phyloP scores from a whole-genome alignment of 2,888 invertebrate species.

The Dendrolimus houi region DNA sequence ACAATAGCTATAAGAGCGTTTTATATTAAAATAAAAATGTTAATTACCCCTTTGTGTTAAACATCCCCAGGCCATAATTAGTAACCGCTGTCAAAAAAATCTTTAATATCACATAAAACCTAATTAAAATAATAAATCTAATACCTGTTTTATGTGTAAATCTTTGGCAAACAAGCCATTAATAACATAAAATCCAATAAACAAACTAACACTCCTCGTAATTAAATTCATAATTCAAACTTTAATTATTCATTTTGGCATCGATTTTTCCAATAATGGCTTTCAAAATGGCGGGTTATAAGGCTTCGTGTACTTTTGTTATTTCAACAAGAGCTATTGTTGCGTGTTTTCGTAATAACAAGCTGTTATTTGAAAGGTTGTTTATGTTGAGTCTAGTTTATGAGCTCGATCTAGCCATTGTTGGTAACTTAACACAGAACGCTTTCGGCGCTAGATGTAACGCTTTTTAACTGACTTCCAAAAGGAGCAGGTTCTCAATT shows the following conservation, averaged over 20 bases:
- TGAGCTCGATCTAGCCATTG: no score
- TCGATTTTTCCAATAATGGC: background rate
- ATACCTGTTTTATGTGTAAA: background rate
- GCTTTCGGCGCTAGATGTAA: no score
- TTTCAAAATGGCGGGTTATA: background rate
- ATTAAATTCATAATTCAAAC: background rate
- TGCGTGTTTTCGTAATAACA: background rate
- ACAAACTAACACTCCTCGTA: background rate
- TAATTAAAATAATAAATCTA: background rate
- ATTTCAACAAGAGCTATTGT: background rate
- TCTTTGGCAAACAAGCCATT: conserved; percentile 3
- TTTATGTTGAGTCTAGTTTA: no score
- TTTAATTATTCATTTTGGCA: background rate
- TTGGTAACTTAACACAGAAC: no score
- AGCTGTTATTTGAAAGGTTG: background rate
- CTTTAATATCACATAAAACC: no score
- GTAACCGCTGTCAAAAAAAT: no score
- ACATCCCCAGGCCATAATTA: no score
- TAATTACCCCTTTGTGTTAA: no score
- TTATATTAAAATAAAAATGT: no score
- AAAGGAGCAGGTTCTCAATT: no score
- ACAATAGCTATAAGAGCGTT: no score
- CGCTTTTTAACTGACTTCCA: no score
- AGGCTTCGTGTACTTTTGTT: background rate
- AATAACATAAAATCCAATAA: background rate